Evolutionary conservation across 2,113 vertebrate genomes (phyloP), one percentile per base, ranked within the genome.

Genomic region (Circaetus cinerascens): DNA sequence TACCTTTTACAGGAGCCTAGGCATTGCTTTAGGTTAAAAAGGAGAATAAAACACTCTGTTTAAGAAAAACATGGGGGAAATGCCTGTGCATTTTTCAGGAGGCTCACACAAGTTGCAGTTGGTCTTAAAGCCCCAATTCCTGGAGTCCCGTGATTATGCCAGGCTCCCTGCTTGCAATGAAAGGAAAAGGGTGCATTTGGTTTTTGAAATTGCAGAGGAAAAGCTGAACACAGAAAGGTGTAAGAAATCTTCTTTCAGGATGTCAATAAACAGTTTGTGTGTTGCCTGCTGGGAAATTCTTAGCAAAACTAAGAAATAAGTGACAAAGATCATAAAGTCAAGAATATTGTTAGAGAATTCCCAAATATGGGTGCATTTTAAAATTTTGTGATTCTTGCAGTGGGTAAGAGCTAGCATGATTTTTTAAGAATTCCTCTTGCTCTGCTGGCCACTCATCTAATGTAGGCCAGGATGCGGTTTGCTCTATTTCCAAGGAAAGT

Each of bases 391-490:
- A 29, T 57, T 82, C 45, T 90, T 82, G 29, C 19, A 20, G 10
- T 43, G 23, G 9, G 15, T 73, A 62, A 60, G 26, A 90, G 22
- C 38, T 50, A 8, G 32, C 27, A 13, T 17, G 16, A 22, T 27
- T 67, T 60, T 86, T 88, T 15, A 64, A 13, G 15, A 69, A 5
- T n/a, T 45, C 16, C 14, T 74, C 22, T 81, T 77, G 29, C 27
- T 81, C 66, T 75, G 27, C 51, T 73, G 23, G 23, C 36, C 30
- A 25, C 14, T 38, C 10, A 36, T 36, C 20, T 72, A 34, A 12
- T 32, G 2, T 22, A 60, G 25, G 12, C 63, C 45, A 45, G 66
- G 60, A 40, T 0, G 1, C 0, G 1, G 27, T 69, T 82, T 72
- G 10, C n/a, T 63, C 26, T 83, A 5, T 50, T 84, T 69, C 34